Percentiles rank a stretch among this genome's conserved stretches.
Conservation (phyloP, 2,113 vertebrate species). For the Gulo gulo region DNA sequence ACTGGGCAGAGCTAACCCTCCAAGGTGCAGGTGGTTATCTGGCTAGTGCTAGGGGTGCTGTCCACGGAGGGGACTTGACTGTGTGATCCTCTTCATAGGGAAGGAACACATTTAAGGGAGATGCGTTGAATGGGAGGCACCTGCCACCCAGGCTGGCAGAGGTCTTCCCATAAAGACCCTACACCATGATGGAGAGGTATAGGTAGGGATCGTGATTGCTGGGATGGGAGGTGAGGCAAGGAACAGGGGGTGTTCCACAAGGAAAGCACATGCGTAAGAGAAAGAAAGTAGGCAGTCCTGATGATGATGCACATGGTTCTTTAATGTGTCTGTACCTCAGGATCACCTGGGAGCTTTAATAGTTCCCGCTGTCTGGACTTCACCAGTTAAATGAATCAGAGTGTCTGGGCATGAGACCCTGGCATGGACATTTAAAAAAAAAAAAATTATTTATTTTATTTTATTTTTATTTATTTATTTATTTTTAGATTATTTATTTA, state of each 20-base stretch:
- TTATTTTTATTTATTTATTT: too few relatives aligned
- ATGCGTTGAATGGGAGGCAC: not conserved
- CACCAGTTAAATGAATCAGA: too few relatives aligned
- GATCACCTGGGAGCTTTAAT: too few relatives aligned
- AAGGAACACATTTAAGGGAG: not conserved
- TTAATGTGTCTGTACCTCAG: not conserved
- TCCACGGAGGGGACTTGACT: not conserved
- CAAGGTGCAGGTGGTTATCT: rapidly evolving
- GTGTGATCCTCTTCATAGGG: not conserved
- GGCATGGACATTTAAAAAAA: too few relatives aligned
- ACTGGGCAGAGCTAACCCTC: not conserved
- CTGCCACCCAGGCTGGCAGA: not conserved
- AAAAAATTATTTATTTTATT: too few relatives aligned
- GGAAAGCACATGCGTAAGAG: not conserved
- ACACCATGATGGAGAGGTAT: rapidly evolving
- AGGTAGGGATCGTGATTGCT: not conserved
- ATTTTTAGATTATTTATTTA: too few relatives aligned
- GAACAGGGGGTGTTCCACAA: not conserved
- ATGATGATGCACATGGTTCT: not conserved
- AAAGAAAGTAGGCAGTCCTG: not conserved
- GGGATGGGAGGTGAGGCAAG: not conserved
- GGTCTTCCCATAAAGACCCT: not conserved
- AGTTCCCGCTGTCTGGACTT: not conserved
- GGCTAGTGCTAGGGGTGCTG: rapidly evolving
- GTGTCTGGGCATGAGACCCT: not conserved